phyloP scores from a whole-genome alignment of 2,797 vertebrate species.

The Limnodromus scolopaceus region DNA sequence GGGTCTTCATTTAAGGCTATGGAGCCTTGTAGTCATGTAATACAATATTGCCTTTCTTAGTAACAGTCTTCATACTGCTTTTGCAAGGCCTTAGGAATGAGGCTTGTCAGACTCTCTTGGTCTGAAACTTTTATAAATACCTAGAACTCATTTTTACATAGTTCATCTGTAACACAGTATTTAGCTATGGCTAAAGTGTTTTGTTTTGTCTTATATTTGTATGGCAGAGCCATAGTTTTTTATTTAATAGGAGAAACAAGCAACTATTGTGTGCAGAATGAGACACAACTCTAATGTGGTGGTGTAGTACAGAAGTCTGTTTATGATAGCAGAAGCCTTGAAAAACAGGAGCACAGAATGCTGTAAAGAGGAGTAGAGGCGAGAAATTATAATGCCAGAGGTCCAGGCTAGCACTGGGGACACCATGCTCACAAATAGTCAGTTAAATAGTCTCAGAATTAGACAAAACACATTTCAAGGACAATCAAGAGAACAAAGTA shows the following conservation, averaged over 20 bases:
- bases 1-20: background rate
- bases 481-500: background rate
- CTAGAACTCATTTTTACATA: background rate
- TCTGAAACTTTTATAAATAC: background rate
- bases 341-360: background rate
- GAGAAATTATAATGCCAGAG: background rate
- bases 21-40: background rate
- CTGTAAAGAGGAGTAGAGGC: background rate
- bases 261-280: background rate
- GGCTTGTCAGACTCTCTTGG: background rate
- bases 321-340: background rate
- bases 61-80: background rate
- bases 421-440: background rate
- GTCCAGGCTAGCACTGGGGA: background rate
- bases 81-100: background rate
- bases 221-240: background rate
- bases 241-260: background rate
- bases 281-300: background rate
- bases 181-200: background rate
- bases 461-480: background rate
- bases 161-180: background rate
- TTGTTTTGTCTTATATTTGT: background rate
- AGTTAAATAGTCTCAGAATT: background rate
- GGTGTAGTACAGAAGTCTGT: background rate
- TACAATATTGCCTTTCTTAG: background rate